Base-by-base conservation (phyloP, 2,113 vertebrate genomes). In the Oenanthe melanoleuca region DNA sequence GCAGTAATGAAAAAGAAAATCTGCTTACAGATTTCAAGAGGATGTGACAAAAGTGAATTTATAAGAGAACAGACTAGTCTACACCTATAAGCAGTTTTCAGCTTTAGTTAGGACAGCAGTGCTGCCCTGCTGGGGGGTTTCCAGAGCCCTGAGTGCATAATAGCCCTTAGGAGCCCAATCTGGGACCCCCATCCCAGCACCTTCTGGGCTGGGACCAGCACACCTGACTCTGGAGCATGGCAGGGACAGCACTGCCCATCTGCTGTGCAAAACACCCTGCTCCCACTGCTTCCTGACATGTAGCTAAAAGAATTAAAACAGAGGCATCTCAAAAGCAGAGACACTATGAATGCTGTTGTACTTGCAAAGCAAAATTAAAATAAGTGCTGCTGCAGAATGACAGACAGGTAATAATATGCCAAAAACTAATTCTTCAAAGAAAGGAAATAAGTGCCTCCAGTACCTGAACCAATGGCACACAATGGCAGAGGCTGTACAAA, bases 301-400 rank as follows among this genome's bases (percentile, higher is more conserved):
- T 1, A 47, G 14, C 52, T 47, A 24, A 61, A 84, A 50, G 60
- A 63, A 14, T 70, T 84, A 87, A 81, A 37, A 14, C 69, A 71
- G 86, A 87, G 69, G 40, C 25, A 42, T 21, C 49, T 63, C 44
- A 59, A 78, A 81, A 91, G 23, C 72, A 44, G 34, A 71, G 61
- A 18, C 31, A 81, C 45, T 70, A 12, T 56, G 57, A 89, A 56
- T 49, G 25, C 71, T 69, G n/a, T 69, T 29, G 12, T 38, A 38
- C 37, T 80, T 65, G 59, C 63, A 70, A 93, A 83, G 29, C 56
- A 88, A 50, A 93, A 93, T 80, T 72, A 90, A 74, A 91, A 79
- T 86, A 6, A 64, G 55, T 61, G 55, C 65, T 79, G 29, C 61
- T 81, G 61, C 84, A 87, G 73, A 67, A 90, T 89, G 80, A 67